Conservation (phyloP, 2,888 invertebrate genomes). For the Limnephilus marmoratus region DNA sequence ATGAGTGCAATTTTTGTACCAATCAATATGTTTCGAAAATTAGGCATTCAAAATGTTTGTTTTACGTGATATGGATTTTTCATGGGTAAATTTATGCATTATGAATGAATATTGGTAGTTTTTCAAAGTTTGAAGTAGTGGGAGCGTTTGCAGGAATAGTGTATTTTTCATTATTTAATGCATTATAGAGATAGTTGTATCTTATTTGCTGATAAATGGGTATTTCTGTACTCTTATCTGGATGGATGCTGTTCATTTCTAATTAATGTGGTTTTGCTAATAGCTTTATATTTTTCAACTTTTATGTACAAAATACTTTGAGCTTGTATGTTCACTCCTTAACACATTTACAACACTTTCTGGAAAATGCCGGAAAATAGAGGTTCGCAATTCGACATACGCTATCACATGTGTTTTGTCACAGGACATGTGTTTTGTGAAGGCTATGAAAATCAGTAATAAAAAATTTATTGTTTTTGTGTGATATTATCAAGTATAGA, state of each 20-base stretch:
- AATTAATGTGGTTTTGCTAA: not conserved
- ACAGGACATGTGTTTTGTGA: too few relatives aligned
- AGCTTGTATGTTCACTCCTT: not conserved
- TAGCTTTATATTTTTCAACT: not conserved
- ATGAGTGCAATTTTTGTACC: not conserved
- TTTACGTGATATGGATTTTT: conserved; percentile 76
- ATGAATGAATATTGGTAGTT: not conserved
- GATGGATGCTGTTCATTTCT: not conserved
- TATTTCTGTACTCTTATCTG: not conserved
- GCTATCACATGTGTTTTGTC: too few relatives aligned
- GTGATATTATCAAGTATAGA: too few relatives aligned
- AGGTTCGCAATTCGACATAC: too few relatives aligned
- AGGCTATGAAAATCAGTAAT: too few relatives aligned
- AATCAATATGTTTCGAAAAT: conserved; percentile 73
- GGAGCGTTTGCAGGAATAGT: not conserved
- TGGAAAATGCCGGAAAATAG: too few relatives aligned
- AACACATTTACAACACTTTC: too few relatives aligned
- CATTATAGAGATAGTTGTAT: not conserved
- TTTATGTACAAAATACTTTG: not conserved
- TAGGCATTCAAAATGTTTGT: conserved; percentile 78
- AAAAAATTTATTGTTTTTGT: too few relatives aligned
- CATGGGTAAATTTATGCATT: conserved; percentile 70
- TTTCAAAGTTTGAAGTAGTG: not conserved
- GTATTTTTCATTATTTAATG: conserved; percentile 20
- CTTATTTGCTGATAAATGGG: conserved; percentile 2